Base-by-base conservation (phyloP, 2,113 vertebrate genomes). In the Lota lota region DNA sequence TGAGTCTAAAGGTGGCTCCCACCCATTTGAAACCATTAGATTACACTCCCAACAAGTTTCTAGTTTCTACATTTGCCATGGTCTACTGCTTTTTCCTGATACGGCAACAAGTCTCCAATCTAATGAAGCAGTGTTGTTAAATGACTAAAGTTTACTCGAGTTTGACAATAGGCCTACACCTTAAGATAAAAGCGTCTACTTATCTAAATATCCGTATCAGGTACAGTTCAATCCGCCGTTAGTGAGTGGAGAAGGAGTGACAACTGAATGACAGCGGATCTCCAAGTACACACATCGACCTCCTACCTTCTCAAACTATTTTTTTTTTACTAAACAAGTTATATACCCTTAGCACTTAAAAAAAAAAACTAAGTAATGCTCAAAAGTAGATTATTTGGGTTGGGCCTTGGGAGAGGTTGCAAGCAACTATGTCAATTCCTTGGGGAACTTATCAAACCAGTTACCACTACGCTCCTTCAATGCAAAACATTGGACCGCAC, bases 381-480 rank as follows among this genome's bases (percentile, higher is more conserved):
- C 12, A 47, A 47, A 47, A 47, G 40, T 47, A 11, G 40, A 11
- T 47, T 3, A 4, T 33, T 47, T 5, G 10, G 40, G 40, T 47
- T 10, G 40, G 40, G 40, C 53, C n/a, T 2, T 63, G 77, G 81
- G 75, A 72, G 70, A 76, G 86, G 77, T 76, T 68, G 21, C 50
- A 12, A 10, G 8, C 6, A 56, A 19, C 7, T n/a, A 19, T 21
- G 19, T 59, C 21, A 40, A 50, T 76, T 67, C 63, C 69, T 60
- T 22, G 63, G 59, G 3, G 28, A 72, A 79, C 77, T 73, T 73
- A 84, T 76, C 83, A 71, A 83, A 90, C 84, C 84, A 66, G 87
- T 88, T 80, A 65, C 73, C 62, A 57, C 70, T 22, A 64, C 80
- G 71, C 79, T 64, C 72, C 80, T 53, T 19, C 64, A n/a, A 62